Base-by-base conservation (phyloP, 2,888 invertebrate genomes). In the Platycnemis pennipes region DNA sequence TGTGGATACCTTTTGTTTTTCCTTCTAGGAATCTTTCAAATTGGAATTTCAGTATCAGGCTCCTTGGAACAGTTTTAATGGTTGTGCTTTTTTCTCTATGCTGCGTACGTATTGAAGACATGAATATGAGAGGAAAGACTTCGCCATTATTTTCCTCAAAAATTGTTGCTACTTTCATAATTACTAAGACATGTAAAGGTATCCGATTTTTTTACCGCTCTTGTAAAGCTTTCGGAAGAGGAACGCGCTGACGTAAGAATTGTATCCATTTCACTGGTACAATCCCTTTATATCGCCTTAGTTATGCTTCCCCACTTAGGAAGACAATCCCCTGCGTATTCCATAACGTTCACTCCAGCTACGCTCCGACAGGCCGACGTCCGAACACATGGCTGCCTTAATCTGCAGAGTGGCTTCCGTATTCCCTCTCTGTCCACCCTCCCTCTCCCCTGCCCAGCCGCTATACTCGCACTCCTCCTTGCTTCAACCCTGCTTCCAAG, bases 351-450 rank as follows among this genome's bases (percentile, higher is more conserved):
- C 16, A 63, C 37, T 37, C 37, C 37, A 31, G 31, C 77, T 37
- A 37, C 77, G 77, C 77, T 37, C 77, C 11, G 37, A 37, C 13
- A 77, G 26, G 77, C 77, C 77, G 0, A 37, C 77, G 37, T 77
- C 77, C 31, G 77, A 37, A 77, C 77, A 77, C 77, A 77, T 77
- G 77, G 77, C 77, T 37, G 37, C 26, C 87, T 46, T 87, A 44
- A 87, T 87, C 46, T 87, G 46, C 37, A 77, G 37, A 77, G 77
- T 77, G 77, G 44, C 45, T 86, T 87, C 44, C 46, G 44, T n/a
- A 4, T n/a, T 44, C 37, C 42, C 37, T 86, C 37, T 7, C 2
- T 44, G 8, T 86, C 42, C 5, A 26, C 63, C 26, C 19, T 86
- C n/a, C 42, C 37, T 16, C 22, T 86, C 86, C 19, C 19, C n/a